Evolutionary conservation across 2,113 vertebrate species (phyloP), one percentile per base, ranked within the genome.

Genomic region (Poecile atricapillus): DNA sequence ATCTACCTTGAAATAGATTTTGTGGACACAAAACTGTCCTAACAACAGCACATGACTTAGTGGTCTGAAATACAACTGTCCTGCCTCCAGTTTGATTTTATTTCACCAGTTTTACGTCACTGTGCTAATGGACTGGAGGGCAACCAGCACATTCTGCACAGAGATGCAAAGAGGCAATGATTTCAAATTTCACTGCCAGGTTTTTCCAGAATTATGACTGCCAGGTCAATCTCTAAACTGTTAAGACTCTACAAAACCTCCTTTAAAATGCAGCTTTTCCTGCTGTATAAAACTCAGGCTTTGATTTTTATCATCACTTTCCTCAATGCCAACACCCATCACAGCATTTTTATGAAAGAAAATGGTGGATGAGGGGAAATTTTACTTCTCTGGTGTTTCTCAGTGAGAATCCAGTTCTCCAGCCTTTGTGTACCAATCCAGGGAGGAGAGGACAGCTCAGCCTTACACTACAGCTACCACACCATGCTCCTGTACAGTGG

Each of bases 161-260:
- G 63, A 80, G 47, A 78, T 41, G 16, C 0, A 15, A 90, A 60
- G 56, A 49, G 33, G 39, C 39, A 44, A 78, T 15, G 64, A 94
- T 81, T 90, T 93, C 39, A 75, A 78, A 70, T 67, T 93, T 92
- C 67, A 94, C 75, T 90, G 93, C 39, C 60, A 68, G 24, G 63
- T 69, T 85, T 79, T 87, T 37, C 64, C 58, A 60, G 76, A 92
- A 53, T 89, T 88, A 78, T 35, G 74, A 70, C 43, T 59, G 78
- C 58, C 78, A 75, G 73, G 87, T 80, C 90, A 94, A 85, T 65
- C 74, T 44, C 58, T 91, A 86, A 90, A 91, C 74, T 37, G 49
- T 67, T 91, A 94, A 90, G 64, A 52, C 35, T 68, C 75, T 52
- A 75, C 81, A 86, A 96, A 95, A 86, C 47, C 83, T 74, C 89